These are phyloP conservation scores for Mola mola DNA, from an alignment of 2,113 vertebrate species.

Conservation along the genomic window DNA sequence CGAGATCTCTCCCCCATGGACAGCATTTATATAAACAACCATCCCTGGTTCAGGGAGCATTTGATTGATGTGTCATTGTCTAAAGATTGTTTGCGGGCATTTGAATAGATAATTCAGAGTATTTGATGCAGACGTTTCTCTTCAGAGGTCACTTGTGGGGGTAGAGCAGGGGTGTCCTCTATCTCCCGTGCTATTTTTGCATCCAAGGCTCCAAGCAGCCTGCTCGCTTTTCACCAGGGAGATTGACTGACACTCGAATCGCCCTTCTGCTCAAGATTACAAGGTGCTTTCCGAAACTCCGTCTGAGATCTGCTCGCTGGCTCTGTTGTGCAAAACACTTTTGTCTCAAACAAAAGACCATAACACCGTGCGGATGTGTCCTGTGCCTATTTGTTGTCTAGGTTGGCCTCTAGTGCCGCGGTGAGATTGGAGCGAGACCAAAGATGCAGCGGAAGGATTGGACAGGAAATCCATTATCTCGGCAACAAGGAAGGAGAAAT, in stretches of 20 bases:
- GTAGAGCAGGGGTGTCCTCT: slow-evolving; percentile 64
- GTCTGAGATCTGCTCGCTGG: slow-evolving; percentile 42
- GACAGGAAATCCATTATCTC: slow-evolving; percentile 42
- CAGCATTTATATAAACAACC: slow-evolving; percentile 77
- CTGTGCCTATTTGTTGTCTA: slow-evolving; percentile 51
- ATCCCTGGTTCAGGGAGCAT: slow-evolving; percentile 60
- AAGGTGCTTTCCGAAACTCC: slow-evolving; percentile 53
- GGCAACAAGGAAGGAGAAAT: slow-evolving; percentile 40
- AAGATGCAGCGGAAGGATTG: slow-evolving; percentile 31
- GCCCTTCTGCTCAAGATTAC: slow-evolving; percentile 57
- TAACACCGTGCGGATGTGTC: slow-evolving; percentile 40
- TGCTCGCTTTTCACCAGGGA: slow-evolving; percentile 61
- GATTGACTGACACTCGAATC: slow-evolving; percentile 69
- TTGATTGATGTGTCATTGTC: slow-evolving; percentile 78
- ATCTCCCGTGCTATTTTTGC: slow-evolving; percentile 66
- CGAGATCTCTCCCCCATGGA: slow-evolving; percentile 74
- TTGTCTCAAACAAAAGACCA: slow-evolving; percentile 36
- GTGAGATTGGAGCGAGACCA: slow-evolving; percentile 29
- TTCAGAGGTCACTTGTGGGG: slow-evolving; percentile 69
- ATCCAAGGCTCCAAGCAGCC: slow-evolving; percentile 54
- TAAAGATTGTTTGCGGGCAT: slow-evolving; percentile 76
- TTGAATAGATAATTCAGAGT: slow-evolving; percentile 76
- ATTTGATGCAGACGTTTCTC: slow-evolving; percentile 67
- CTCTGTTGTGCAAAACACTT: slow-evolving; percentile 60
- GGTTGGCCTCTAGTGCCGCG: slow-evolving; percentile 30